Conservation (phyloP, 2,113 vertebrate species). For the Leptocoma aspasia region DNA sequence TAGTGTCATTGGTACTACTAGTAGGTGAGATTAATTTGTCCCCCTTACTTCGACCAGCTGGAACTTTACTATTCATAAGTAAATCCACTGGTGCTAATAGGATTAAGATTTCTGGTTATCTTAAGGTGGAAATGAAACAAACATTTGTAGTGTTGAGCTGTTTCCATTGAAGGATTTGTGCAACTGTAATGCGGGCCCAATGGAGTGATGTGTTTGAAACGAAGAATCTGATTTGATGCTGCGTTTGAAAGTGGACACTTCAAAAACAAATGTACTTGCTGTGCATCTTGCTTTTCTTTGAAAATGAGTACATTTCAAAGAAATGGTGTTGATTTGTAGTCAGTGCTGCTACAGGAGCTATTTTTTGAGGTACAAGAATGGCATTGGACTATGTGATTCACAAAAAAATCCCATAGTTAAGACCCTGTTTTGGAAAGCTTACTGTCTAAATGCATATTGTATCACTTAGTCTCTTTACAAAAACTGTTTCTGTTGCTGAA, state of each 20-base stretch:
- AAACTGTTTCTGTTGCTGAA: neutral
- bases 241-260: neutral
- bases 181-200: neutral
- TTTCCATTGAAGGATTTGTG: neutral
- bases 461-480: neutral
- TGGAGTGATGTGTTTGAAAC: neutral
- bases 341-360: neutral
- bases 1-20: neutral
- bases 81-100: neutral
- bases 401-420: neutral
- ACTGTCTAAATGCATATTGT: neutral
- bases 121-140: neutral
- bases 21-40: neutral
- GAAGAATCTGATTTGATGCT: neutral
- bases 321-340: neutral
- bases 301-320: neutral
- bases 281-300: neutral
- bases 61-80: neutral
- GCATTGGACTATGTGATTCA: neutral
- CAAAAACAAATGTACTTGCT: neutral
- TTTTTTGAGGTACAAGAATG: neutral
- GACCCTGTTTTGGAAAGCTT: neutral
- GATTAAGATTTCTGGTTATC: neutral
- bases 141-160: neutral
- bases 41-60: neutral